phyloP scores from a whole-genome alignment of 2,797 vertebrate genomes.

The Tachyglossus aculeatus region DNA sequence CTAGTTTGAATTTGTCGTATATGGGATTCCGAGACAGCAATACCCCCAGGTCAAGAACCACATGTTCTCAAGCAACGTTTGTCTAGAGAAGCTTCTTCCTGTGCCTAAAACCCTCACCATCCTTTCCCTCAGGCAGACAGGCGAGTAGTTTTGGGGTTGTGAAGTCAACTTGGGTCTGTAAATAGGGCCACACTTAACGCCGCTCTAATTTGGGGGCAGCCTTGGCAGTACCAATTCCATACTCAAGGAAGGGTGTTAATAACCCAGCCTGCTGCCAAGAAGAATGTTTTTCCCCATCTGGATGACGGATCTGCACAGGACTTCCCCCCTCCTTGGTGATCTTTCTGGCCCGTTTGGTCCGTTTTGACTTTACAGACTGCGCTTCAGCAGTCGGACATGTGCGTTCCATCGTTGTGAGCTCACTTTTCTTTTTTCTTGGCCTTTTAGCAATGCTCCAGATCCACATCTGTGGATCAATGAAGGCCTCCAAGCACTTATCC shows the following conservation, averaged over 20 bases:
- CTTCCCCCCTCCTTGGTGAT: slow-evolving; percentile 28
- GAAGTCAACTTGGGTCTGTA: not conserved
- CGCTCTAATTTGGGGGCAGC: rapidly evolving
- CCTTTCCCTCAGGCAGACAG: not conserved
- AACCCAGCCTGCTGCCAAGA: not conserved
- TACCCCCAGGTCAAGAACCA: not conserved
- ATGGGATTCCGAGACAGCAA: not conserved
- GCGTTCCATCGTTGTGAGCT: slow-evolving; percentile 38
- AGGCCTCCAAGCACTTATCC: slow-evolving; percentile 3
- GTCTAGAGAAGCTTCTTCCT: not conserved
- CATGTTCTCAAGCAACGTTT: not conserved
- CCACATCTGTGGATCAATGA: slow-evolving; percentile 26
- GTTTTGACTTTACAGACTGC: slow-evolving; percentile 39
- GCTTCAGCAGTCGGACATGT: slow-evolving; percentile 20
- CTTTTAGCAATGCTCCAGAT: not conserved
- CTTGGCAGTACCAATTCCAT: not conserved
- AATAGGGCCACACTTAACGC: not conserved
- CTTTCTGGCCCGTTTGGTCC: slow-evolving; percentile 1
- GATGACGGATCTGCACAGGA: not conserved
- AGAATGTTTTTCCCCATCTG: not conserved
- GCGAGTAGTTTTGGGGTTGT: not conserved
- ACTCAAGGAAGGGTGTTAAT: not conserved
- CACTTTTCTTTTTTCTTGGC: slow-evolving; percentile 41
- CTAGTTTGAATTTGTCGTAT: not conserved
- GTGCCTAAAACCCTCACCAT: not conserved